Base-by-base conservation (phyloP, 2,113 vertebrate genomes). In the Pionites leucogaster region DNA sequence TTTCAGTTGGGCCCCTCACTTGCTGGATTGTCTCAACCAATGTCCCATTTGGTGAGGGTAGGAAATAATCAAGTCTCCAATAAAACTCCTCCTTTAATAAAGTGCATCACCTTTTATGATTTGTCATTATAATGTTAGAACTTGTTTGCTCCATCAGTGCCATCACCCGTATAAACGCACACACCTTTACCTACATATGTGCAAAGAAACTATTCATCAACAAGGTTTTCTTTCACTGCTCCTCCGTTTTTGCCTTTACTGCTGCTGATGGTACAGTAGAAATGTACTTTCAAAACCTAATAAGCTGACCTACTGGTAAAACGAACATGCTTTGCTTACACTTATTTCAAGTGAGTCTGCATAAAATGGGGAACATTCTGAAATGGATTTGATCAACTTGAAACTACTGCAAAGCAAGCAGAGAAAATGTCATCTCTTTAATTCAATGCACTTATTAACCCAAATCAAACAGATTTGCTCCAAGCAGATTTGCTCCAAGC, bases 151-250 rank as follows among this genome's bases (percentile, higher is more conserved):
- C 82, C 95, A 64, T 37, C 85, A 91, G 92, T 77, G 55, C 27
- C 20, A 93, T 62, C 84, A 72, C 69, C 57, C 72, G 37, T 59
- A 92, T 62, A 93, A 92, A 55, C 57, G 27, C 71, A 46, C 77
- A 95, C 52, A 81, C 74, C 70, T 55, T 63, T 70, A 86, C 33
- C 82, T 31, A 90, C 79, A 49, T 42, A 90, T 0, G 2, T 46
- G 72, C 50, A 93, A 86, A 90, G 59, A 95, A 96, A 70, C 59
- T 77, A 88, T 95, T 97, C 94, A 94, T 89, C 92, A 96, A 78
- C 97, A 85, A 93, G 96, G 97, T 97, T 97, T 97, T 97, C 97
- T 97, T 92, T 94, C 95, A 88, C 70, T 96, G 86, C 27, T 88
- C 42, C 50, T 90, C 80, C 85, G 52, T 91, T 74, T 69, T 90